Evolutionary conservation across 2,113 vertebrate species (phyloP).

Genomic region (Burhinus oedicnemus): DNA sequence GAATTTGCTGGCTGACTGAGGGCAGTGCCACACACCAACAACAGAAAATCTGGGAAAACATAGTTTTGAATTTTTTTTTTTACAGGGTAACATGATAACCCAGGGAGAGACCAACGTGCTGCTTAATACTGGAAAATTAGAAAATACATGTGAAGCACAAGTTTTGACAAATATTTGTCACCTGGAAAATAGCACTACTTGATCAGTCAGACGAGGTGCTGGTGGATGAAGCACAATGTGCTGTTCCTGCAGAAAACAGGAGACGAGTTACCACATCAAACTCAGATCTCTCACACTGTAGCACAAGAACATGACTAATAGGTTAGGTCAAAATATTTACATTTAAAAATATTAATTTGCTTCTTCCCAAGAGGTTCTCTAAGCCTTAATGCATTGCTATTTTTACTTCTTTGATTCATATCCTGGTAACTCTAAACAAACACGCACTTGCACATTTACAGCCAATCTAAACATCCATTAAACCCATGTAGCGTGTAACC

Average conservation of each 20-base stretch:
- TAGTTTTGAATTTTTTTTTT: not conserved
- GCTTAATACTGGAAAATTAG: not conserved
- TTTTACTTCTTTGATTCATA: conserved; percentile 62
- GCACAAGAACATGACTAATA: conserved; percentile 23
- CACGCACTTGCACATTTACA: not conserved
- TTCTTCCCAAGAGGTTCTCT: conserved; percentile 33
- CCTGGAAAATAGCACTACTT: not conserved
- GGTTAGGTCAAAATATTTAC: conserved; percentile 52
- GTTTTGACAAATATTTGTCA: not conserved
- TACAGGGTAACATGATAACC: not conserved
- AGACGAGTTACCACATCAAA: not conserved
- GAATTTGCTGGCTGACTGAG: not conserved
- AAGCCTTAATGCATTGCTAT: conserved; percentile 45
- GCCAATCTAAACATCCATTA: conserved; percentile 37
- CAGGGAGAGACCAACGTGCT: not conserved
- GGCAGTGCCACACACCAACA: not conserved
- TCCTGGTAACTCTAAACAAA: conserved; percentile 51
- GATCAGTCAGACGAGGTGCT: not conserved
- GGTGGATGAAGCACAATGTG: not conserved
- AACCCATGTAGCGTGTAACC: not conserved
- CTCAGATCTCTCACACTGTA: not conserved
- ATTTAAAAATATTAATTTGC: conserved; percentile 49
- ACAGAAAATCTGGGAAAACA: not conserved
- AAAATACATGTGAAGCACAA: not conserved
- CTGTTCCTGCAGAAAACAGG: not conserved